Evolutionary conservation across 2,888 invertebrate genomes (phyloP), one percentile per base, ranked within the genome.

Genomic region (Prosapia bicincta): DNA sequence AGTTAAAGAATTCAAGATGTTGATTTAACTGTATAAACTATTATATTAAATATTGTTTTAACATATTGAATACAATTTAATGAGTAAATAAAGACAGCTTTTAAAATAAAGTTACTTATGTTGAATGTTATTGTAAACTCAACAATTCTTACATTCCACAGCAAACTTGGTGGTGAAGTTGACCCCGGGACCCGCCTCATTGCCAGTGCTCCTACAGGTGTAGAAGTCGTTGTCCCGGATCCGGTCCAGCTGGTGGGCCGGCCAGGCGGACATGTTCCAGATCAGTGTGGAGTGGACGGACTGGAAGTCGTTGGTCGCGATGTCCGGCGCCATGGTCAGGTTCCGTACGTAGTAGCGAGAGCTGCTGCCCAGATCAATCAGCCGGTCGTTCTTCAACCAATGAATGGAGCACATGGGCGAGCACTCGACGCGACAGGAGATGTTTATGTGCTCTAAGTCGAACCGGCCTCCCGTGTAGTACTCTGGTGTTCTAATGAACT

Each of bases 61-160:
- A n/a, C n/a, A n/a, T n/a, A n/a, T n/a, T n/a, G n/a, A n/a, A n/a
- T n/a, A n/a, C n/a, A n/a, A n/a, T n/a, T n/a, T n/a, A n/a, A n/a
- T n/a, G n/a, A n/a, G n/a, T n/a, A n/a, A n/a, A n/a, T n/a, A n/a
- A n/a, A n/a, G n/a, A n/a, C n/a, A n/a, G n/a, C n/a, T n/a, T n/a
- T n/a, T n/a, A n/a, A n/a, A n/a, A n/a, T n/a, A n/a, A n/a, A n/a
- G n/a, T n/a, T n/a, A n/a, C n/a, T n/a, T n/a, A n/a, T n/a, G n/a
- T n/a, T n/a, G n/a, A 43, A n/a, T n/a, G n/a, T n/a, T n/a, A n/a
- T n/a, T n/a, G n/a, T n/a, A n/a, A n/a, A n/a, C n/a, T n/a, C 80
- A 90, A n/a, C n/a, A n/a, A n/a, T n/a, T n/a, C 94, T 91, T 85
- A 97, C 97, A 97, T 86, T 97, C 96, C 25, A 96, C 94, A 78